Evolutionary conservation across 1,140 invertebrate genomes (phyloP).

Genomic region (Tetramorium simillimum): DNA sequence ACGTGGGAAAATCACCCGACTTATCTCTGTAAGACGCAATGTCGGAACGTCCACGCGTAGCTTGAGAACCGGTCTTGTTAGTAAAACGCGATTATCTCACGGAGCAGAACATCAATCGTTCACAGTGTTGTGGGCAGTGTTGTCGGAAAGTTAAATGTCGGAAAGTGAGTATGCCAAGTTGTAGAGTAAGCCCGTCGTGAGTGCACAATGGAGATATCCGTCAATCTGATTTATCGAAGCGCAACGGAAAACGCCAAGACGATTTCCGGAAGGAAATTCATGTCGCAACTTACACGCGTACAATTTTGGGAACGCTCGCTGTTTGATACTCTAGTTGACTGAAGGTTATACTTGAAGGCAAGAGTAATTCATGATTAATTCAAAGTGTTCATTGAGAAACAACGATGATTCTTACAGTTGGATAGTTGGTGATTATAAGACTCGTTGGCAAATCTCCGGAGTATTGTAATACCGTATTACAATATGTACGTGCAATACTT

Average conservation of each 20-base stretch:
- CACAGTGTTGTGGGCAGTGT: constrained; percentile 24
- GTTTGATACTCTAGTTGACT: not conserved
- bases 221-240: constrained; percentile 1
- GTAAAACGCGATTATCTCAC: not conserved
- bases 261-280: not conserved
- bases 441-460: not conserved
- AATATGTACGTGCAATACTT: not conserved
- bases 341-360: not conserved
- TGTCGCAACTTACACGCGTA: not conserved
- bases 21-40: not conserved
- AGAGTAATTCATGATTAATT: not conserved
- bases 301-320: not conserved
- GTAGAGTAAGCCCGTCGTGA: not conserved
- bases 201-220: not conserved
- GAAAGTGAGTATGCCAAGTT: constrained; percentile 20
- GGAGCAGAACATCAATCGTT: not conserved
- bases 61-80: not conserved
- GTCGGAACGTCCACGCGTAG: not conserved
- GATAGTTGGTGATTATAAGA: not conserved
- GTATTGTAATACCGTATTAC: not conserved
- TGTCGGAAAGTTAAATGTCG: constrained; percentile 41
- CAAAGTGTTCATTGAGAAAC: not conserved
- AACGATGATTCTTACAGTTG: not conserved
- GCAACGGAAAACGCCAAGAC: not conserved
- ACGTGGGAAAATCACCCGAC: not conserved